A percentile compares a stretch with the other conserved stretches of the same genome.
phyloP scores from a whole-genome alignment of 2,797 vertebrate species.

The Xyrichtys novacula region DNA sequence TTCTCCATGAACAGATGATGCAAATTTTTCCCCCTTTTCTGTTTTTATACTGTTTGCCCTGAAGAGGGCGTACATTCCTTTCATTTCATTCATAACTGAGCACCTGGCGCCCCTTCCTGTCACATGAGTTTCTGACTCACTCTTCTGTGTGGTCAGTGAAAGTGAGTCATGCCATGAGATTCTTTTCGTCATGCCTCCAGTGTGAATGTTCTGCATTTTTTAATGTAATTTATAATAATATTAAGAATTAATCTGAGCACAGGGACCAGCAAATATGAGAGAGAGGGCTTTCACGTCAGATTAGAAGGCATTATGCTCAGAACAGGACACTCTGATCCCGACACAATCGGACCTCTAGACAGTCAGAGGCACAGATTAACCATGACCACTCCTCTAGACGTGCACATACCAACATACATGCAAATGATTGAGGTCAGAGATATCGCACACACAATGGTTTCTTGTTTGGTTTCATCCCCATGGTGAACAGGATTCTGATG shows the following conservation, averaged over 20 bases:
- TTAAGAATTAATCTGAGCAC: slow-evolving; percentile 10
- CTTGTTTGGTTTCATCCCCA: slow-evolving; percentile 1
- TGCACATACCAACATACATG: not conserved
- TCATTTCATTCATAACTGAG: not conserved
- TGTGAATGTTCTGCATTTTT: not conserved
- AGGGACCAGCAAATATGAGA: not conserved
- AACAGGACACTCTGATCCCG: slow-evolving; percentile 28
- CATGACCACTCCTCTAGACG: not conserved
- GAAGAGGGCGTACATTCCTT: slow-evolving; percentile 34
- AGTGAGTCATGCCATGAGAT: slow-evolving; percentile 56
- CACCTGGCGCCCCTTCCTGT: slow-evolving; percentile 7
- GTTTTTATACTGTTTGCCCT: slow-evolving; percentile 5
- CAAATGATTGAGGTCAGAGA: slow-evolving; percentile 6
- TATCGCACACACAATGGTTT: slow-evolving; percentile 1
- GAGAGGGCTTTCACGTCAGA: slow-evolving; percentile 35
- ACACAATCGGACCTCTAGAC: slow-evolving; percentile 28
- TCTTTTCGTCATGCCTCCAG: not conserved
- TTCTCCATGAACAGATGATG: not conserved
- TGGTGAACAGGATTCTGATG: not conserved
- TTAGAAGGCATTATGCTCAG: slow-evolving; percentile 59
- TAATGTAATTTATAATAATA: not conserved
- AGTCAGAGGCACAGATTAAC: slow-evolving; percentile 43
- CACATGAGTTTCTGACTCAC: slow-evolving; percentile 56
- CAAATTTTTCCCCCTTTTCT: not conserved
- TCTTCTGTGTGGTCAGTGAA: slow-evolving; percentile 22